Conservation (phyloP, 2,113 vertebrate genomes). For the Thomomys bottae region DNA sequence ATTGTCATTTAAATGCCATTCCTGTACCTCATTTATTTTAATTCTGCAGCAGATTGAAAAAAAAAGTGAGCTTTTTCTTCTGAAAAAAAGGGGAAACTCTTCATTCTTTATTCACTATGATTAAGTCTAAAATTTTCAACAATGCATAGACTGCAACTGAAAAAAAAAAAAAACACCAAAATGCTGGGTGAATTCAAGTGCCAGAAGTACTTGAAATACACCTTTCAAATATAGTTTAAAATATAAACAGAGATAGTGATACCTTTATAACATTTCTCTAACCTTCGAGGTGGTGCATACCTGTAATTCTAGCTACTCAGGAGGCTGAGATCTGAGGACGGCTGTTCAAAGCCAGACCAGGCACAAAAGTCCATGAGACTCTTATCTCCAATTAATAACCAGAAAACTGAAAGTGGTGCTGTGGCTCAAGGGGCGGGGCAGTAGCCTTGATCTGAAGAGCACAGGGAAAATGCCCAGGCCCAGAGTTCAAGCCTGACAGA, state of each 20-base stretch:
- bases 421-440: no score
- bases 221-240: slow-evolving; percentile 37
- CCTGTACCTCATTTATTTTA: not conserved
- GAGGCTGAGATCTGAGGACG: no score
- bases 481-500: no score
- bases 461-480: no score
- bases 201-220: slow-evolving; percentile 16
- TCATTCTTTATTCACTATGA: slow-evolving; percentile 54
- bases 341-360: no score
- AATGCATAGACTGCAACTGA: slow-evolving; percentile 22
- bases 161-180: slow-evolving; percentile 21
- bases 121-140: slow-evolving; percentile 61
- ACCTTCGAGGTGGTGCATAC: no score
- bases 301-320: no score
- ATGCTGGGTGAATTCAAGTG: not conserved
- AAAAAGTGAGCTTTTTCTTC: not conserved
- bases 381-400: no score
- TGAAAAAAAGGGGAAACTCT: slow-evolving; percentile 11
- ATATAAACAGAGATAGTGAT: not conserved
- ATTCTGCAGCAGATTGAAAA: not conserved
- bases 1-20: not conserved
- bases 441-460: no score
- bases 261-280: not conserved
- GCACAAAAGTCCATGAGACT: no score
- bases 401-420: no score